Conservation (phyloP, 2,888 invertebrate species). For the Boloria selene region DNA sequence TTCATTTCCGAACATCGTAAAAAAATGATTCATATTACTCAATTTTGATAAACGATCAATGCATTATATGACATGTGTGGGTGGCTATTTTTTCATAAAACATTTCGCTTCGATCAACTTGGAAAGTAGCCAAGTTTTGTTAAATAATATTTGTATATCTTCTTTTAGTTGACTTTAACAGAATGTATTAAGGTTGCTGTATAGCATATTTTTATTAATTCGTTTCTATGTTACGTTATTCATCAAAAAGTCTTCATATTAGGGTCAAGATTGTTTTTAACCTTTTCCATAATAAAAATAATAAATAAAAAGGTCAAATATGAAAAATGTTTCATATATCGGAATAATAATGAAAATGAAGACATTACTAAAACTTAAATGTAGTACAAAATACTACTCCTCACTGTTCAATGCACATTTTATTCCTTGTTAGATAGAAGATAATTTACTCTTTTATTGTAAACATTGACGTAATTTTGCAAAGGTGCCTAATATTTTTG, state of each 20-base stretch:
- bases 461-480: conserved; percentile 23
- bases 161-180: conserved; percentile 29
- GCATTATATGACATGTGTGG: conserved; percentile 43
- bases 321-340: too few species aligned
- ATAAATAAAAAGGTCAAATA: too few species aligned
- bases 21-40: conserved; percentile 37
- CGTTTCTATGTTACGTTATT: neutral
- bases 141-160: conserved; percentile 36
- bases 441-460: conserved; percentile 21
- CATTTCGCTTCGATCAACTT: conserved; percentile 44
- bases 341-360: too few species aligned
- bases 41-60: conserved; percentile 43
- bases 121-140: conserved; percentile 43
- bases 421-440: conserved; percentile 2
- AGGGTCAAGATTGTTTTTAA: too few species aligned
- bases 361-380: too few species aligned
- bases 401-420: conserved; percentile 2
- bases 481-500: conserved; percentile 29
- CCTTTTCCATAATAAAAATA: too few species aligned
- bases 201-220: neutral
- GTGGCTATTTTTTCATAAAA: conserved; percentile 45
- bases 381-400: too few species aligned
- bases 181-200: conserved; percentile 16
- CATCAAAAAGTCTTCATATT: too few species aligned
- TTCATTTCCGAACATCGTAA: conserved; percentile 27